Evolutionary conservation across 2,888 invertebrate genomes (phyloP), one percentile per base, ranked within the genome.

Genomic region (Lomographa bimaculata): DNA sequence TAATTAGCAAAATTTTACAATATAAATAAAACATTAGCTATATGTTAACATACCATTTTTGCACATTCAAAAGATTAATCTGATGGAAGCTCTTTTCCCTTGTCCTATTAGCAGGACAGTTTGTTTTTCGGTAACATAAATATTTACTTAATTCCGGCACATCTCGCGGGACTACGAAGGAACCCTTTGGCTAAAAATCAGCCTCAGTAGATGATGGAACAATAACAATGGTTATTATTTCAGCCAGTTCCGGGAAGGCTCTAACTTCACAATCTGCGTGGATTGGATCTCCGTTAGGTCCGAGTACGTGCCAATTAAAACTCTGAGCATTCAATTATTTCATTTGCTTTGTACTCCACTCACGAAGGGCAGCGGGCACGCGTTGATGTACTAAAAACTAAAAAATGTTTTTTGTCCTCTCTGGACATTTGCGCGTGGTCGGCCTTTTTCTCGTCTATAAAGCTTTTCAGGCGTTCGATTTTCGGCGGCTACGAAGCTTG

Each of bases 181-280:
- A 20, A n/a, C n/a, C n/a, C n/a, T 39, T 39, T 10, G 25, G 27
- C 33, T 28, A 33, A 40, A 33, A 27, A 40, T 40, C 33, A 18
- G 16, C 7, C 23, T 10, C 17, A 19, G 26, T 23, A 18, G 41
- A 20, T 18, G 41, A 42, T 36, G 41, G 26, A 42, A 42, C 21
- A 42, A 42, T 27, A 42, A 42, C 41, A 42, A 17, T 25, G 11
- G 26, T 20, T 42, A 17, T 42, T 42, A 36, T 42, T 35, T 21
- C 35, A 42, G 21, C 14, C 24, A 8, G 11, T 20, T 26, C 23
- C 30, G 30, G 20, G 20, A 28, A 18, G 18, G n/a, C 6, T 9
- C 8, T 7, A 11, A 7, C 1, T 10, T 3, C 8, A 2, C 8
- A 14, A 30, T 27, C 17, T 27, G 12, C 14, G 16, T 7, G 28